Percentiles rank a stretch among this genome's conserved stretches.
Conservation (phyloP, 1,140 invertebrate species). For the Lepidurus apus region DNA sequence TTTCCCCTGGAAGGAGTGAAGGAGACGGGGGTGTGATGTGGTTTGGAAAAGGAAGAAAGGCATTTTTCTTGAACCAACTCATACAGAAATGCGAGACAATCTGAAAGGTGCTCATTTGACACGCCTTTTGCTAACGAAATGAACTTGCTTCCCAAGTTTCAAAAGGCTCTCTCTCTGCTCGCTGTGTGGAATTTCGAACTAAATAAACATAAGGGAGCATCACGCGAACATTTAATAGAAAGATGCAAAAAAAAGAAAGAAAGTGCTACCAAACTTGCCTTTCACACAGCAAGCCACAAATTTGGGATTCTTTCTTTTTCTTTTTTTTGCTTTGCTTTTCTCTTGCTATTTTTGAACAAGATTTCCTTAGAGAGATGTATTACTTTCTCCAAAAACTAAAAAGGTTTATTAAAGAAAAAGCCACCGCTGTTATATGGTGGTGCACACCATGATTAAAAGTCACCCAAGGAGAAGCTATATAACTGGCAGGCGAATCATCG, state of each 20-base stretch:
- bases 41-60: background rate
- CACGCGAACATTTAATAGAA: background rate
- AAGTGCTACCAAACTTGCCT: background rate
- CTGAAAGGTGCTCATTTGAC: conserved; percentile 1
- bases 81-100: background rate
- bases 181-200: background rate
- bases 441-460: background rate
- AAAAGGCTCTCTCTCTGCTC: background rate
- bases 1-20: background rate
- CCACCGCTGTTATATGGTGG: background rate
- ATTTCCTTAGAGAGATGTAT: no score
- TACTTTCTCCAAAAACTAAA: no score
- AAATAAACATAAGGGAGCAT: background rate
- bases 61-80: background rate
- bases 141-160: background rate
- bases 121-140: background rate
- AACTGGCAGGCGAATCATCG: background rate
- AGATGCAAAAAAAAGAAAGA: background rate
- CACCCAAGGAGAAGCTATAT: background rate
- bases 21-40: background rate
- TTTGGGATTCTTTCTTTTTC: background rate
- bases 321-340: background rate
- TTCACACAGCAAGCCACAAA: background rate
- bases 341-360: background rate
- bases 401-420: no score